Evolutionary conservation across 1,140 invertebrate genomes (phyloP), one percentile per base, ranked within the genome.

Genomic region (Heliconius hewitsoni): DNA sequence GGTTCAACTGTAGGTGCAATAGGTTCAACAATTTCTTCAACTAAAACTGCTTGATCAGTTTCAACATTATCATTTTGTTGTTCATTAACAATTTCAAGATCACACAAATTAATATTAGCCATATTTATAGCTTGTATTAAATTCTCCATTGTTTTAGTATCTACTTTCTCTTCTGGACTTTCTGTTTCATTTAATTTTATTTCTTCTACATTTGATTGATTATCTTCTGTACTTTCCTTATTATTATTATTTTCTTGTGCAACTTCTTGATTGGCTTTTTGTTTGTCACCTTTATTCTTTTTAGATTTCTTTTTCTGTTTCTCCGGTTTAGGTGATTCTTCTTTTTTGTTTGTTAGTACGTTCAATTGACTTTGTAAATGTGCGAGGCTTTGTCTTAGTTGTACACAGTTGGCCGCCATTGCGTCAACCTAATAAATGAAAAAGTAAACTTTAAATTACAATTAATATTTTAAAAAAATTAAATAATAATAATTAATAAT

Each of bases 361-460:
- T 95, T 95, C 74, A 96, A 86, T 88, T 96, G 95, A 37, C 87
- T 95, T 81, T 96, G 95, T 27, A 96, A 84, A 81, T 96, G 95
- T 4, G 95, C 95, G 34, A 96, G 88, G 76, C 95, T 96, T 78
- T 96, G 95, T 76, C 95, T 95, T 6, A 96, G 87, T 79, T 96
- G 94, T 11, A 95, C 95, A 80, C 96, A 96, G 79, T 96, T 96
- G 3, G 95, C 95, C 0, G 95, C 93, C 94, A 96, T 95, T 27
- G 95, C 91, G 77, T 96, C 96, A 50, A 96, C 95, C 94, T 96
- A 79, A 19, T 73, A 50, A 13, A 34, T 74, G 42, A 8, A n/a
- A 73, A 37, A 42, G n/a, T 50, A 23, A 18, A 23, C 1, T 37
- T 39, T 42, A 19, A 73, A 4, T 42, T 42, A 39, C 3, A n/a